Base-by-base conservation (phyloP, 92 coral and sea anemone genomes). In the Virgularia gustaviana region DNA sequence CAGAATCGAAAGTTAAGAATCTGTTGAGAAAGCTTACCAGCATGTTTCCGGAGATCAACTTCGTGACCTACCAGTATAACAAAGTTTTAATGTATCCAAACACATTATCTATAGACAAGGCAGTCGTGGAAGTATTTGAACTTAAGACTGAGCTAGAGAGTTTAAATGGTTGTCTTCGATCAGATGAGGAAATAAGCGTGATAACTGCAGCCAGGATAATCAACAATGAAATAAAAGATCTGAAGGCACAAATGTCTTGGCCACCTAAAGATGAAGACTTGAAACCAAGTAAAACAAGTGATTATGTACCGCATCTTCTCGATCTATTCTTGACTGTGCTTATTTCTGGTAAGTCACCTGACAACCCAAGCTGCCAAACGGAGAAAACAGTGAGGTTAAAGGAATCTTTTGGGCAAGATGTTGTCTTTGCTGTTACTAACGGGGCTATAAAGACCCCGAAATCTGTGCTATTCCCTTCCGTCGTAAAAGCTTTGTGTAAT, bases 401-500 rank as follows among this genome's bases (percentile, higher is more conserved):
- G 45, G 76, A 58, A 31, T 83, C 87, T 25, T 78, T 83, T 45
- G 81, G 58, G 15, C 81, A 78, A 79, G 83, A 72, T 55, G 63
- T 78, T 36, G 79, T 57, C 42, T 64, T 64, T 31, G 51, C 80
- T 10, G 83, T 66, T 0, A 39, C 78, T 1, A 72, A 83, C 53
- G 83, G 81, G 11, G 73, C 75, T 62, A 41, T 72, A 45, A 83
- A 79, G 59, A 84, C 88, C 8, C 88, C 85, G 18, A 79, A 83
- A 73, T 64, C 81, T 62, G 81, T 84, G 34, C 65, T 79, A 28
- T 64, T 75, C 37, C 87, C 83, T 16, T 57, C 74, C 1, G 87
- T 82, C 63, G 82, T 82, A 2, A 86, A 86, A 65, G 85, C 85
- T 32, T 72, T 86, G 16, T 79, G 80, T 72, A 82, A 82, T 19